These are phyloP conservation scores for Nomada lathburiana DNA, from an alignment of 2,888 invertebrate species.

Conservation along the genomic window DNA sequence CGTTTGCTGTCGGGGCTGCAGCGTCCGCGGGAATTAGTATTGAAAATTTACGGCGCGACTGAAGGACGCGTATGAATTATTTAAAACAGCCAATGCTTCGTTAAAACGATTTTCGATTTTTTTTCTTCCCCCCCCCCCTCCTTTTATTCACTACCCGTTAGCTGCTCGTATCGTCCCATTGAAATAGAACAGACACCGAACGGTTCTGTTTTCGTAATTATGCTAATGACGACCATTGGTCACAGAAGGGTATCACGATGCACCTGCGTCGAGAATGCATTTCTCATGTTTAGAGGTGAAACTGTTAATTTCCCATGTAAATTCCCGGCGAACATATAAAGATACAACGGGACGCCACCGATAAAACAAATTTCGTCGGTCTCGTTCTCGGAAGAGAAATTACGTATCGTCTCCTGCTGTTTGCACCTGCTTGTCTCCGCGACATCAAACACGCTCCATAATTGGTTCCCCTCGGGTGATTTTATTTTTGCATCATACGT, in stretches of 20 bases:
- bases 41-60: slow-evolving; percentile 45
- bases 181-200: background rate
- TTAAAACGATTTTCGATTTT: slow-evolving; percentile 24
- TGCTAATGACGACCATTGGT: slow-evolving; percentile 32
- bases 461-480: slow-evolving; percentile 21
- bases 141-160: background rate
- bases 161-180: background rate
- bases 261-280: slow-evolving; percentile 15
- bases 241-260: slow-evolving; percentile 10
- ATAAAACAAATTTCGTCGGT: slow-evolving; percentile 32
- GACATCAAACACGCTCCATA: slow-evolving; percentile 28
- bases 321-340: slow-evolving; percentile 15
- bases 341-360: slow-evolving; percentile 5
- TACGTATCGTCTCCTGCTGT: slow-evolving; percentile 29
- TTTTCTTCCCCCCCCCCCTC: too few relatives aligned
- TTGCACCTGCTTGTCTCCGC: slow-evolving; percentile 61
- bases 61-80: slow-evolving; percentile 37
- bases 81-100: slow-evolving; percentile 27
- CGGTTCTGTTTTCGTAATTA: slow-evolving; percentile 36
- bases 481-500: slow-evolving; percentile 27
- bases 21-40: slow-evolving; percentile 43
- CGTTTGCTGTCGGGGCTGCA: slow-evolving; percentile 26
- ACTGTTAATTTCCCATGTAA: slow-evolving; percentile 50
- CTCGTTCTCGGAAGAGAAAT: slow-evolving; percentile 48
- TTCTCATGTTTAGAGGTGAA: background rate